Base-by-base conservation (phyloP, 2,113 vertebrate species). In the Callionymus lyra region DNA sequence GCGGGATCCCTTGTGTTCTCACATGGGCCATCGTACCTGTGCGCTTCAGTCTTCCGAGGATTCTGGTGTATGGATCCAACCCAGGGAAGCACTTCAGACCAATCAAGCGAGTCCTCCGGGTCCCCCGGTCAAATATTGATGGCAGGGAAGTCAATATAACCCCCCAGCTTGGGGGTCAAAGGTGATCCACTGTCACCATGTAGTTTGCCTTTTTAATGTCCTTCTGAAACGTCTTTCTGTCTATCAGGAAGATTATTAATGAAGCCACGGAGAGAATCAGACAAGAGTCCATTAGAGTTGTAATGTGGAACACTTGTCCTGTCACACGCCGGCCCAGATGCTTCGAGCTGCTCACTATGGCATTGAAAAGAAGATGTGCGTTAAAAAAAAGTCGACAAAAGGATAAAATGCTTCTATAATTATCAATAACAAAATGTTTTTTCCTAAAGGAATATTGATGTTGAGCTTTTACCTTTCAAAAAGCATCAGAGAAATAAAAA, bases 151-250 rank as follows among this genome's bases (percentile, higher is more conserved):
- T 71, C 70, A 67, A 71, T 71, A 53, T 53, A 32, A 43, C 38
- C 45, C 13, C 56, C 35, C 18, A 47, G 33, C 49, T 35, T 14
- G 35, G 38, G n/a, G 53, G 64, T 75, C 67, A 56, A 58, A 76
- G 58, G 62, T 60, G 36, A 60, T 9, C 12, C 17, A 62, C 34
- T 47, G 63, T 63, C 58, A 64, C 36, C 2, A 15, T 41, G 55
- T 18, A 54, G 46, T 59, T 62, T 53, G 57, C 53, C 50, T 53
- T 44, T 61, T 66, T 70, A 65, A 66, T 72, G 41, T 44, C 46
- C 40, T 36, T 64, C 63, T 67, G 45, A 54, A 48, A 53, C 12
- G 38, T 34, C 43, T 13, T 8, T 43, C 27, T 10, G 34, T 62
- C 48, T 15, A 27, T 43, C 35, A 56, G 31, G 12, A 49, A 46